Percentiles rank a stretch among this genome's conserved stretches.
These are phyloP conservation scores for Fulica atra DNA, from an alignment of 2,113 vertebrate genomes.

Conservation along the genomic window DNA sequence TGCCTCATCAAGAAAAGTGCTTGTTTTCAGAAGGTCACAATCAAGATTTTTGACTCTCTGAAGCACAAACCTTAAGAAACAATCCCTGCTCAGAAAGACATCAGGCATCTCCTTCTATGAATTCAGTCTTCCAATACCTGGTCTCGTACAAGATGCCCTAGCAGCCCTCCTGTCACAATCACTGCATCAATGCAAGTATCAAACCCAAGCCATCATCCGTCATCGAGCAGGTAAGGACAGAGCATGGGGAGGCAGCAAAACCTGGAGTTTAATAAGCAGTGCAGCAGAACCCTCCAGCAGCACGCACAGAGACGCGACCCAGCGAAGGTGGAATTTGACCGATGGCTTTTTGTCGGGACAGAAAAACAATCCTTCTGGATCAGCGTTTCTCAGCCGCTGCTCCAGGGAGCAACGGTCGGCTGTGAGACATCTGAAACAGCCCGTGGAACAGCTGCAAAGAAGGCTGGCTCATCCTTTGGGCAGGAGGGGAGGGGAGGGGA, in stretches of 20 bases:
- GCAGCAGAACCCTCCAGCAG: neutral
- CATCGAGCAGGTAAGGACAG: neutral
- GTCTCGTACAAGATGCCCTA: neutral
- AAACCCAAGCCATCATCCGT: neutral
- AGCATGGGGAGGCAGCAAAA: neutral
- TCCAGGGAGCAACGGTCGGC: neutral
- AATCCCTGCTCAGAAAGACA: neutral
- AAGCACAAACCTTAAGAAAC: neutral
- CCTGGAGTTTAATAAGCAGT: neutral
- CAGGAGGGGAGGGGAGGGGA: neutral
- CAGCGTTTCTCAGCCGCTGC: neutral
- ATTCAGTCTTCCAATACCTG: neutral
- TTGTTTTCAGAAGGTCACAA: neutral
- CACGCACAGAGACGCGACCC: accelerated
- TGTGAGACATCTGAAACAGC: neutral
- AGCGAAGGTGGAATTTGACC: neutral
- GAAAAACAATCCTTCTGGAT: neutral
- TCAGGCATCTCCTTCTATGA: neutral
- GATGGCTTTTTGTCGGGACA: accelerated
- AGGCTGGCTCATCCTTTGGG: neutral
- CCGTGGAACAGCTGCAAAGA: neutral
- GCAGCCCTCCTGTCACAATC: neutral
- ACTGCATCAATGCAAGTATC: neutral
- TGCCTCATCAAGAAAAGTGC: neutral
- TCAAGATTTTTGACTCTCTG: neutral